A percentile compares a stretch with the other conserved stretches of the same genome.
These are phyloP conservation scores for Stigmatopora nigra DNA, from an alignment of 2,113 vertebrate genomes.

Conservation along the genomic window DNA sequence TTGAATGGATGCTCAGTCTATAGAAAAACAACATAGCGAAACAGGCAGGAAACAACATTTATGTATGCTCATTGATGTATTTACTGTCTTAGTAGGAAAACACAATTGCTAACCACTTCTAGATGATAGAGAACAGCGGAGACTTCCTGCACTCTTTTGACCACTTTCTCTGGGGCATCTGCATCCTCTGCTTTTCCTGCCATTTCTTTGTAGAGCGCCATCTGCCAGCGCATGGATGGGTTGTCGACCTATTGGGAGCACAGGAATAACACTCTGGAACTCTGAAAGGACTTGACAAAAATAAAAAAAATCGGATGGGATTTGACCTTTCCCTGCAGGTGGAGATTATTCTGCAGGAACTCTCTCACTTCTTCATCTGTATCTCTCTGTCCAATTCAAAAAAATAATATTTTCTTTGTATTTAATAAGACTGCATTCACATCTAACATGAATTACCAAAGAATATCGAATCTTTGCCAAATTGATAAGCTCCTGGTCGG, in stretches of 20 bases:
- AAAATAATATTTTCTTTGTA: not conserved
- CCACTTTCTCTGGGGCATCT: conserved; percentile 80
- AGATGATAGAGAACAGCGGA: conserved; percentile 86
- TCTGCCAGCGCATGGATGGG: conserved; percentile 88
- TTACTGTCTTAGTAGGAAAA: not conserved
- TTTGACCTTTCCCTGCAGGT: conserved; percentile 87
- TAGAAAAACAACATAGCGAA: not conserved
- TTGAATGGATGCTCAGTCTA: conserved; percentile 89
- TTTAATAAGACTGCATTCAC: not conserved
- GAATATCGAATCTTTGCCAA: conserved; percentile 88
- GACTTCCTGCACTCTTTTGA: conserved; percentile 86
- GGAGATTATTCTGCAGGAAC: conserved; percentile 85
- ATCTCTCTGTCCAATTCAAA: conserved; percentile 76
- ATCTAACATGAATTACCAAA: conserved; percentile 69
- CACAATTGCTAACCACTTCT: conserved; percentile 71
- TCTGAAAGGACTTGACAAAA: not conserved
- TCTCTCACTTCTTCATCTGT: conserved; percentile 93
- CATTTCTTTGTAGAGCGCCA: conserved; percentile 85
- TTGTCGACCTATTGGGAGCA: conserved; percentile 76
- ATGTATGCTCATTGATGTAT: not conserved
- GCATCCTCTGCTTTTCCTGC: conserved; percentile 85
- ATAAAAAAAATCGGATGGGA: not conserved
- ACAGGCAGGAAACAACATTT: not conserved
- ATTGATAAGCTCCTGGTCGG: conserved; percentile 88
- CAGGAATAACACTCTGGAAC: conserved; percentile 16